Conservation (phyloP, 2,113 vertebrate genomes). For the Paedocypris sp. region DNA sequence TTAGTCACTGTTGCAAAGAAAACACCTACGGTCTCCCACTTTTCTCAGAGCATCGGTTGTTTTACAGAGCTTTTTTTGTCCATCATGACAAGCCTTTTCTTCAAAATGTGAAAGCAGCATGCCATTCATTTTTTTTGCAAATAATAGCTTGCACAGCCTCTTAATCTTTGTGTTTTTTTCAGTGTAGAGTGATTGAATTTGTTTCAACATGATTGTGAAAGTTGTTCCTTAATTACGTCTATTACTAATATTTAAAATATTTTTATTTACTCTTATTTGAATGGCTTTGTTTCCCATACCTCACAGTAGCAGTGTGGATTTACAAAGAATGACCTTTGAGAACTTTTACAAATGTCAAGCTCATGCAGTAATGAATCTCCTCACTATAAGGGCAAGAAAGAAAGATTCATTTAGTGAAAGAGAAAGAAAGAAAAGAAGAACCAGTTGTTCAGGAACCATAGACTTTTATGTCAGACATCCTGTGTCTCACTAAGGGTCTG, state of each 20-base stretch:
- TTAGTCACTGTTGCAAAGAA: slow-evolving; percentile 39
- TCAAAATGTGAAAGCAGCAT: slow-evolving; percentile 22
- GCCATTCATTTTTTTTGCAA: slow-evolving; percentile 17
- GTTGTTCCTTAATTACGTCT: no score
- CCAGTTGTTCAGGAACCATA: not conserved
- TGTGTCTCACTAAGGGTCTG: not conserved
- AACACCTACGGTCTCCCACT: no score
- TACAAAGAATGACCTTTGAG: slow-evolving; percentile 33
- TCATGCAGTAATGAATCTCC: no score
- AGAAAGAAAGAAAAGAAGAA: not conserved
- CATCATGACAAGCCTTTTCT: slow-evolving; percentile 45
- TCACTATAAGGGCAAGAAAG: no score
- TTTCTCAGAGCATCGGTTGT: slow-evolving; percentile 33
- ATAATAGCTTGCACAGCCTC: no score
- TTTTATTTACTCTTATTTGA: no score
- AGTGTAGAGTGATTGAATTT: no score
- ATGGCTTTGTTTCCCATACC: not conserved
- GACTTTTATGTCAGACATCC: not conserved
- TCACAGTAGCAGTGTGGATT: slow-evolving; percentile 13
- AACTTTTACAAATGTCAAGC: slow-evolving; percentile 17
- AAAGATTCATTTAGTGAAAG: no score
- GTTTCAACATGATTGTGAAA: no score
- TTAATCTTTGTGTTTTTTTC: no score
- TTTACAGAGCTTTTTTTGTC: slow-evolving; percentile 53
- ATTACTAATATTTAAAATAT: no score